Evolutionary conservation across 2,113 vertebrate species (phyloP), one percentile per base, ranked within the genome.

Genomic region (Stigmatopora argus): DNA sequence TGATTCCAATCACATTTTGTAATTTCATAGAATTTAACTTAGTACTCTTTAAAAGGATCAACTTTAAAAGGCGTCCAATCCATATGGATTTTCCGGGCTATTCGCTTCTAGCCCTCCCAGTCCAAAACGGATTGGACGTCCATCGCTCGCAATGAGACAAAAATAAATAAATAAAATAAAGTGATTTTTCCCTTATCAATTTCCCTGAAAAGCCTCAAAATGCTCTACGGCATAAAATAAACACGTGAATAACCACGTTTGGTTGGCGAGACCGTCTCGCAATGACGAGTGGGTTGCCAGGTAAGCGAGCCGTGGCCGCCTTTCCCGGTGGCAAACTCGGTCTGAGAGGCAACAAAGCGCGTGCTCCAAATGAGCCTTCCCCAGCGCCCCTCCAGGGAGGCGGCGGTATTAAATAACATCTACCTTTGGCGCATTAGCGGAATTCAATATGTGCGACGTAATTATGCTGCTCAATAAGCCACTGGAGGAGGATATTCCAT

Each of bases 381-480:
- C 18, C 5, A 51, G 18, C 21, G 67, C 72, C 74, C 82, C 87
- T 83, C 81, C 62, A 1, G 87, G 87, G 86, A 86, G 78, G 78
- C 45, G 72, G 82, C 78, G 84, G 80, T 85, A 89, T 89, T 89
- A 87, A 89, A 89, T 89, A 89, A 89, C 85, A 87, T 73, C 86
- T 83, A 87, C 83, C 85, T 88, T 88, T 86, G 83, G 81, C 83
- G 78, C 87, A 87, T 89, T 88, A 89, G 86, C 83, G 85, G 85
- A 86, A 89, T 88, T 88, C 86, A 88, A 89, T 89, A 88, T 86
- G 82, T 86, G 86, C 82, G 86, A 89, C 88, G 85, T 87, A 89
- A 89, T 89, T 89, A 89, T 88, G 88, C 83, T 86, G 83, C 86
- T 88, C 87, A 89, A 89, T 89, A 89, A 89, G 85, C 86, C 85